Percentiles rank a stretch among this genome's conserved stretches.
These are phyloP conservation scores for Lycopodina hypogea DNA, from an alignment of 37 sponge, comb jelly and placozoan species.

Conservation along the genomic window DNA sequence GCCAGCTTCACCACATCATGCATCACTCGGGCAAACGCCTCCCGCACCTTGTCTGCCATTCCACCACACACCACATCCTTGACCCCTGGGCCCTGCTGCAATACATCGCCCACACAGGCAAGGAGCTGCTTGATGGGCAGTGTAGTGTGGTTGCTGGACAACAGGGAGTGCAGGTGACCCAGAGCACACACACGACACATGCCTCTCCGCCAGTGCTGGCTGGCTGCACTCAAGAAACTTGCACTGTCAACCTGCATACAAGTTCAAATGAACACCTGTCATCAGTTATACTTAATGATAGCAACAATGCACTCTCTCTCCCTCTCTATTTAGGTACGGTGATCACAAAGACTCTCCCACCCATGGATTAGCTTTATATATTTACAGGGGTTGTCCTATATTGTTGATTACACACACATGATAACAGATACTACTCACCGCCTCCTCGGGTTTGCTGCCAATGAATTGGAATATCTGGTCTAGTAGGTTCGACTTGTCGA, in stretches of 20 bases:
- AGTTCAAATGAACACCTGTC: not conserved
- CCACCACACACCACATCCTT: constrained; percentile 65
- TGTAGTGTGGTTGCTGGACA: constrained; percentile 39
- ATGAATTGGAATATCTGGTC: constrained; percentile 83
- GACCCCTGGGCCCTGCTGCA: constrained; percentile 55
- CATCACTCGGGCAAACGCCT: constrained; percentile 72
- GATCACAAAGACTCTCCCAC: not conserved
- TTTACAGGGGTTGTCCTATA: too few species aligned
- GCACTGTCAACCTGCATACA: constrained; percentile 66
- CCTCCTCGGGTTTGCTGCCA: constrained; percentile 73
- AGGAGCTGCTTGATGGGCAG: constrained; percentile 71
- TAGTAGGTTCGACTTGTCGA: constrained; percentile 42
- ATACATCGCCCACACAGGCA: constrained; percentile 42
- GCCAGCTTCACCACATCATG: constrained; percentile 74
- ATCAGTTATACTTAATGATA: not conserved
- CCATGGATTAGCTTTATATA: not conserved
- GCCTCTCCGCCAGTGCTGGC: constrained; percentile 66
- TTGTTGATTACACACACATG: too few species aligned
- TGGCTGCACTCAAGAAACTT: constrained; percentile 74
- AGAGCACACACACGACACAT: constrained; percentile 71
- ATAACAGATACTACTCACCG: constrained; percentile 46
- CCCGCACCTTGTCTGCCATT: constrained; percentile 52
- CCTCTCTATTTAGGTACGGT: not conserved
- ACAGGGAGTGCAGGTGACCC: constrained; percentile 70
- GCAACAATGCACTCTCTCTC: not conserved